Base-by-base conservation (phyloP, 2,888 invertebrate genomes). In the Leptarthrus brevirostris region DNA sequence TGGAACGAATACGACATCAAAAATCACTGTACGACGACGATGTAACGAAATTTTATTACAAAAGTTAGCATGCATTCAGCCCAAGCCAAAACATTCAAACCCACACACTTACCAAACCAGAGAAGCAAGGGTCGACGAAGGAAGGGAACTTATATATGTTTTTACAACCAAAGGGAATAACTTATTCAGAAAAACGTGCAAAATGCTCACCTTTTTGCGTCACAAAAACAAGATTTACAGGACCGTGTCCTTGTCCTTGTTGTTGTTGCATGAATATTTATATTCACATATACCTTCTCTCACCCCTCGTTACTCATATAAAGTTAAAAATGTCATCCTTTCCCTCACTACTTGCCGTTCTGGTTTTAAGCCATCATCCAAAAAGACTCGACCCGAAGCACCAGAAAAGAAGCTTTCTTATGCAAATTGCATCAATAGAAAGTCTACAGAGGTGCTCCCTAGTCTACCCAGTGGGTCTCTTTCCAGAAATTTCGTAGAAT, bases 351-450 rank as follows among this genome's bases (percentile, higher is more conserved):
- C n/a, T n/a, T n/a, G n/a, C n/a, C n/a, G n/a, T n/a, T n/a, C n/a
- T n/a, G n/a, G n/a, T n/a, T n/a, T n/a, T n/a, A n/a, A n/a, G n/a
- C n/a, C n/a, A n/a, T n/a, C n/a, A n/a, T n/a, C n/a, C 40, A 5
- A 18, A 16, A 49, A 20, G 49, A 49, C 61, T 20, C 30, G 30
- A 40, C 61, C 40, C 36, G 6, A 10, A 61, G 18, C 34, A 10
- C 6, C 44, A 64, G 64, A 44, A 64, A 47, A n/a, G n/a, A 44
- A 47, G 49, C 69, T 69, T 69, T 69, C 53, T 70, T 70, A 70
- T 70, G 70, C 53, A 70, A 70, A 70, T 70, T 70, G 34, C 30
- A 69, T 52, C 49, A 52, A 69, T 24, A 49, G 34, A 69, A 52
- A 69, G 12, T 16, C 20, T 54, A 54, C 53, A 54, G 8, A 24